These are phyloP conservation scores for Etia nguti DNA, from an alignment of 2,113 vertebrate genomes.

Conservation along the genomic window DNA sequence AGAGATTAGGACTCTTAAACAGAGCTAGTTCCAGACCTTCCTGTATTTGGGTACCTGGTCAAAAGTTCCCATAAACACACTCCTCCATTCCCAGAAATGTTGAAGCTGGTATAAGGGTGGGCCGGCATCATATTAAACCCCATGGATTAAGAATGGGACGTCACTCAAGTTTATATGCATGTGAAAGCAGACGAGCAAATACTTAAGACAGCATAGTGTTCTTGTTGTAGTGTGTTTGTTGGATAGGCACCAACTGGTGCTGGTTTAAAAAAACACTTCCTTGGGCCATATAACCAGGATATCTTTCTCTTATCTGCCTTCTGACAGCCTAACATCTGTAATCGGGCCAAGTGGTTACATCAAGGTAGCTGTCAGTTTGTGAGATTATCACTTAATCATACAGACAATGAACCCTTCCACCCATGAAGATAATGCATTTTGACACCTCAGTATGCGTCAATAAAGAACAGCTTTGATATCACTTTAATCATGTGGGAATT, in stretches of 20 bases:
- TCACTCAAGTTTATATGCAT: neutral
- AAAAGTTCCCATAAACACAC: neutral
- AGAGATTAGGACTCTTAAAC: neutral
- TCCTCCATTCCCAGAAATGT: neutral
- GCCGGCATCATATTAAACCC: neutral
- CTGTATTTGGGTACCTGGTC: neutral
- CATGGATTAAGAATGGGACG: neutral
- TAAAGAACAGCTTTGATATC: neutral
- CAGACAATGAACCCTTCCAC: neutral
- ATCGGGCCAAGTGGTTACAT: neutral
- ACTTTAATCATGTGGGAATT: neutral
- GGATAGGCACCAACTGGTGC: rapidly evolving
- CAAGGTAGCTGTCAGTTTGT: neutral
- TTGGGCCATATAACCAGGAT: neutral
- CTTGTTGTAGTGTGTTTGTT: neutral
- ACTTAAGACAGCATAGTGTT: neutral
- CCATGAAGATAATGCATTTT: neutral
- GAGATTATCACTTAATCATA: neutral
- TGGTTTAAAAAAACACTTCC: neutral
- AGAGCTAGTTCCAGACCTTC: neutral
- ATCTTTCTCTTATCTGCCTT: neutral
- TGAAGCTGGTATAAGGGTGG: neutral
- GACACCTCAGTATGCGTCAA: neutral
- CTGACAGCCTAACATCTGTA: neutral
- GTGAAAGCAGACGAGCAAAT: neutral